phyloP scores from a whole-genome alignment of 2,888 invertebrate species.

The Drosophila cognata region DNA sequence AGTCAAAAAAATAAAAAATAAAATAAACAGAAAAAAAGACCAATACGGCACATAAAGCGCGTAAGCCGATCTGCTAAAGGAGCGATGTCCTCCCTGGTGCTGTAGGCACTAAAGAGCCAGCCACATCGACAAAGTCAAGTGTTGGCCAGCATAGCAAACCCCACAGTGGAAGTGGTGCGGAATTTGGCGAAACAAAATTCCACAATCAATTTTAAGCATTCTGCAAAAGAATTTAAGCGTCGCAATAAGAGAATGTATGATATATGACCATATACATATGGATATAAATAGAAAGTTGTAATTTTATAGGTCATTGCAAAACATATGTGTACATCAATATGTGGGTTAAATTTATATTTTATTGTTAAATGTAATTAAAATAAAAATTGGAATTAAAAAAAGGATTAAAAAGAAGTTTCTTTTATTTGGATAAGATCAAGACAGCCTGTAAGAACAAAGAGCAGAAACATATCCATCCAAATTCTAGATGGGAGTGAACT shows the following conservation, averaged over 20 bases:
- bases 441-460: background rate
- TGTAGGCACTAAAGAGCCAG: constrained; percentile 50
- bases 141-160: constrained; percentile 45
- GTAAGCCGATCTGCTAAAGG: constrained; percentile 76
- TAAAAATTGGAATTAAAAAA: background rate
- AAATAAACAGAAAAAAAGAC: constrained; percentile 11
- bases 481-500: background rate
- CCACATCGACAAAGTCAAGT: constrained; percentile 69
- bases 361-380: background rate
- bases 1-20: constrained; percentile 10
- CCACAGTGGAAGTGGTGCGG: constrained; percentile 44
- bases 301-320: background rate
- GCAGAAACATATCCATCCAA: background rate
- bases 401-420: background rate
- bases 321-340: background rate
- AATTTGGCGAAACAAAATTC: constrained; percentile 1
- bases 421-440: background rate
- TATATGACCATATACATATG: background rate
- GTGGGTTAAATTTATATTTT: background rate
- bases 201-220: background rate
- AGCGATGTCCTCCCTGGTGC: constrained; percentile 59
- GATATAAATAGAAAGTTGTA: background rate
- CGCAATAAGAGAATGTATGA: constrained; percentile 3
- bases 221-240: constrained; percentile 2
- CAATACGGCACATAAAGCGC: constrained; percentile 69